phyloP scores from a whole-genome alignment of 1,140 invertebrate species.

The Gonioctena quinquepunctata region DNA sequence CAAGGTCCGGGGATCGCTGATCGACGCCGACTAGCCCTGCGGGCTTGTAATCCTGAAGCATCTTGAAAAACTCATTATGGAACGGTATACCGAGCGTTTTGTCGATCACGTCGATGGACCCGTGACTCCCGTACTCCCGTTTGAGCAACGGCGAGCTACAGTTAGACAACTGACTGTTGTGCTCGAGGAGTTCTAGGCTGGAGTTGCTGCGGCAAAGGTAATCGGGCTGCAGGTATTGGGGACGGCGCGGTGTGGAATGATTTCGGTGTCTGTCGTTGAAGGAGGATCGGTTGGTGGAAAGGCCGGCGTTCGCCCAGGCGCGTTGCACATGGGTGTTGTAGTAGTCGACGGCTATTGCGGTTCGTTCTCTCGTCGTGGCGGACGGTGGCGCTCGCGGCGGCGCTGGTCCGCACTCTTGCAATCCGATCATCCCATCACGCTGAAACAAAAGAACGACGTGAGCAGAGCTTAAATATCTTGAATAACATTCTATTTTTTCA shows the following conservation, averaged over 20 bases:
- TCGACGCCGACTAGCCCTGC: slow-evolving; percentile 60
- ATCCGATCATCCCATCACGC: slow-evolving; percentile 58
- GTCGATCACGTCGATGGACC: slow-evolving; percentile 63
- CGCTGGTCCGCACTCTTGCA: slow-evolving; percentile 55
- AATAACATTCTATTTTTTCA: too few relatives aligned
- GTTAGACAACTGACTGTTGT: slow-evolving; percentile 42
- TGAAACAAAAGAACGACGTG: slow-evolving; percentile 42
- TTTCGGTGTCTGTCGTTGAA: slow-evolving; percentile 49
- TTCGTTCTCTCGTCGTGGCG: slow-evolving; percentile 47
- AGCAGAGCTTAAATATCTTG: too few relatives aligned
- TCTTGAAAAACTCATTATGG: slow-evolving; percentile 68
- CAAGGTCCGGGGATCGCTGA: slow-evolving; percentile 64
- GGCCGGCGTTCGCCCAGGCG: slow-evolving; percentile 54
- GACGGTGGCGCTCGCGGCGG: slow-evolving; percentile 49
- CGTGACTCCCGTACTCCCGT: slow-evolving; percentile 66
- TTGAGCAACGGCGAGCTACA: slow-evolving; percentile 56
- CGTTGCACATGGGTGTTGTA: slow-evolving; percentile 59
- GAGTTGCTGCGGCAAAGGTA: slow-evolving; percentile 63
- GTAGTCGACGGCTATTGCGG: slow-evolving; percentile 59
- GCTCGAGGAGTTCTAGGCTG: slow-evolving; percentile 61
- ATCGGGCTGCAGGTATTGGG: slow-evolving; percentile 19
- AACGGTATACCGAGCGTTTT: slow-evolving; percentile 10
- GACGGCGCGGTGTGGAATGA: background rate
- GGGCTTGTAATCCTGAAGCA: slow-evolving; percentile 76
- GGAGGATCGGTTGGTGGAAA: slow-evolving; percentile 43